phyloP scores from a whole-genome alignment of 2,113 vertebrate genomes.

The Oriolus oriolus region DNA sequence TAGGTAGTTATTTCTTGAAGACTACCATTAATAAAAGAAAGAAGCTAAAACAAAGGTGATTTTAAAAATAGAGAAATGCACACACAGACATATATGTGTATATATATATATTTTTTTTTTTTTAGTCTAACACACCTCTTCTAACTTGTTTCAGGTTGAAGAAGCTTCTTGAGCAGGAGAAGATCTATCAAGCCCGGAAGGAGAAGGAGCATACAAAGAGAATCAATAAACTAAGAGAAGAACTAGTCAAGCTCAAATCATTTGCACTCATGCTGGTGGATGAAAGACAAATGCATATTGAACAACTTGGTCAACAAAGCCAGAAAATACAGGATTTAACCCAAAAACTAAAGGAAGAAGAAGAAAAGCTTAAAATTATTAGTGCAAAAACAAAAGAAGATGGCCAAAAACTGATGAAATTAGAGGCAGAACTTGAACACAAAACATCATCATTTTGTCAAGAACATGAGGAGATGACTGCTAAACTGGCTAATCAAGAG shows the following conservation, averaged over 20 bases:
- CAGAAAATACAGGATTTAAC: slow-evolving; percentile 88
- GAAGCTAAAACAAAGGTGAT: background rate
- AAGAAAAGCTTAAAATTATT: slow-evolving; percentile 77
- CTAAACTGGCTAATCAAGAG: slow-evolving; percentile 84
- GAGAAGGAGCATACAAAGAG: slow-evolving; percentile 87
- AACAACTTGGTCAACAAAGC: slow-evolving; percentile 88
- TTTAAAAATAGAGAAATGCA: background rate
- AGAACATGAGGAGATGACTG: slow-evolving; percentile 88
- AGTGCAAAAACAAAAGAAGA: slow-evolving; percentile 80
- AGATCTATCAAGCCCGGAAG: slow-evolving; percentile 86
- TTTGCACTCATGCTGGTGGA: slow-evolving; percentile 97
- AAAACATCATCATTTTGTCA: slow-evolving; percentile 77
- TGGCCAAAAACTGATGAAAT: slow-evolving; percentile 82
- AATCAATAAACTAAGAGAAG: slow-evolving; percentile 85
- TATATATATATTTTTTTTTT: no score
- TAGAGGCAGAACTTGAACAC: slow-evolving; percentile 86
- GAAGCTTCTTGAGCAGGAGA: slow-evolving; percentile 92
- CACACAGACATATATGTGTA: accelerated
- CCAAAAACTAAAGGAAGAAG: slow-evolving; percentile 85
- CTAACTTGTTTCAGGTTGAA: slow-evolving; percentile 81
- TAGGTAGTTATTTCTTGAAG: background rate
- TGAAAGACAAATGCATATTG: slow-evolving; percentile 90
- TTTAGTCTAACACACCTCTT: background rate
- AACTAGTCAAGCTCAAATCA: slow-evolving; percentile 91
- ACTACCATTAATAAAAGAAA: background rate